Conservation (phyloP, 2,888 invertebrate species). For the Trichogramma dendrolimi region DNA sequence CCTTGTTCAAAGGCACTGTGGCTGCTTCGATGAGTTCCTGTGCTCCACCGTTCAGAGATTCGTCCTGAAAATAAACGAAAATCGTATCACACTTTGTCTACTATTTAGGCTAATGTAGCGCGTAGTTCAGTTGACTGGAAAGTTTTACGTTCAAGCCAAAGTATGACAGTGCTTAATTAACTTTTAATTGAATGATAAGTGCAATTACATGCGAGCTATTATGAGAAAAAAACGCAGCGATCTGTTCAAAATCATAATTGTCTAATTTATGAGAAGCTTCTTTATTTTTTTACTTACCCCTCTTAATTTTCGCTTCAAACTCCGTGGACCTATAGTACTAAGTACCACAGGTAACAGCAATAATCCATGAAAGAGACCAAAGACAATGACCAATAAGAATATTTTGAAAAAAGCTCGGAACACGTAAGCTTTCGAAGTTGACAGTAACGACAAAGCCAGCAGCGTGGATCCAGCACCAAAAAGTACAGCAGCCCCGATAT, state of each 20-base stretch:
- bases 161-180: too few species aligned
- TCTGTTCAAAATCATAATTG: too few species aligned
- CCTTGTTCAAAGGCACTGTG: constrained; percentile 20
- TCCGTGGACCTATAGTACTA: constrained; percentile 66
- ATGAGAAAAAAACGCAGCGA: too few species aligned
- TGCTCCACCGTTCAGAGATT: constrained; percentile 13
- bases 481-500: constrained; percentile 73
- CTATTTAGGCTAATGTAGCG: too few species aligned
- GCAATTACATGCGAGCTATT: too few species aligned
- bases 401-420: constrained; percentile 75
- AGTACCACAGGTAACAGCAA: constrained; percentile 71
- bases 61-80: constrained; percentile 7
- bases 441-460: constrained; percentile 67
- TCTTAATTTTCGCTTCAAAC: constrained; percentile 29
- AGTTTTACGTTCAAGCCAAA: too few species aligned
- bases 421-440: constrained; percentile 70
- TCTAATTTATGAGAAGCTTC: too few species aligned
- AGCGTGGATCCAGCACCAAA: constrained; percentile 76
- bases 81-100: too few species aligned
- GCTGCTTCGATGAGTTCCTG: constrained; percentile 14
- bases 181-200: too few species aligned
- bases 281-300: constrained; percentile 2
- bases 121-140: too few species aligned
- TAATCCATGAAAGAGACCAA: constrained; percentile 75
- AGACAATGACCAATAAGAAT: constrained; percentile 70